phyloP scores from a whole-genome alignment of 2,888 invertebrate genomes.

The Hypomecis atomaria region DNA sequence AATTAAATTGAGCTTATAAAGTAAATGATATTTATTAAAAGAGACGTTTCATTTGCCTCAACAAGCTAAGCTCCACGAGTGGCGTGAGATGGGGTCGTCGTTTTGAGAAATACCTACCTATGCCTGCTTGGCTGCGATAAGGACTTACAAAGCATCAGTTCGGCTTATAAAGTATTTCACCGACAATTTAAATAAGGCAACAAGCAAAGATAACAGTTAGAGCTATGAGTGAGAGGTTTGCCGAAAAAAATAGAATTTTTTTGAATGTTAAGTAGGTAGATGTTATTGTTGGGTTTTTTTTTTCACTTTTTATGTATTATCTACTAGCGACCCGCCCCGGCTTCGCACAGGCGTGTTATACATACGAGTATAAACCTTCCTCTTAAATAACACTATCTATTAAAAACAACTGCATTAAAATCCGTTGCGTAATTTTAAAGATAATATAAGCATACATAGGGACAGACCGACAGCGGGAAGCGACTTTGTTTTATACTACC shows the following conservation, averaged over 20 bases:
- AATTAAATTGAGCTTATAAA: not conserved
- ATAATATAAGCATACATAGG: no score
- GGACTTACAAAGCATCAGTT: conserved; percentile 69
- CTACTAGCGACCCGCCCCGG: no score
- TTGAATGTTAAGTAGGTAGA: no score
- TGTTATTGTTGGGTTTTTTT: no score
- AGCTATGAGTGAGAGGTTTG: not conserved
- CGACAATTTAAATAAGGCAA: conserved; percentile 69
- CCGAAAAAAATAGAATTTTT: not conserved
- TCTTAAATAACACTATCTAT: no score
- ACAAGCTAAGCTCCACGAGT: conserved; percentile 36
- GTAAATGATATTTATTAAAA: conserved; percentile 36
- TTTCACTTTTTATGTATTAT: no score
- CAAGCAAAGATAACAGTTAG: conserved; percentile 40
- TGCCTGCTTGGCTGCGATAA: conserved; percentile 71
- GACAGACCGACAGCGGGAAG: no score
- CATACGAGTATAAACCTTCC: no score
- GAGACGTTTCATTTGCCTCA: conserved; percentile 34
- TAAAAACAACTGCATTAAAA: no score
- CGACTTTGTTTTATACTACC: no score
- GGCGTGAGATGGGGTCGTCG: conserved; percentile 42
- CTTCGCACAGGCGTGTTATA: no score
- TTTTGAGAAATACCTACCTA: conserved; percentile 48
- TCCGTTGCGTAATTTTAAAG: no score
- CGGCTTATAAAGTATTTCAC: conserved; percentile 71